phyloP scores from a whole-genome alignment of 2,888 invertebrate species.

The Neocrepidodera transversa region DNA sequence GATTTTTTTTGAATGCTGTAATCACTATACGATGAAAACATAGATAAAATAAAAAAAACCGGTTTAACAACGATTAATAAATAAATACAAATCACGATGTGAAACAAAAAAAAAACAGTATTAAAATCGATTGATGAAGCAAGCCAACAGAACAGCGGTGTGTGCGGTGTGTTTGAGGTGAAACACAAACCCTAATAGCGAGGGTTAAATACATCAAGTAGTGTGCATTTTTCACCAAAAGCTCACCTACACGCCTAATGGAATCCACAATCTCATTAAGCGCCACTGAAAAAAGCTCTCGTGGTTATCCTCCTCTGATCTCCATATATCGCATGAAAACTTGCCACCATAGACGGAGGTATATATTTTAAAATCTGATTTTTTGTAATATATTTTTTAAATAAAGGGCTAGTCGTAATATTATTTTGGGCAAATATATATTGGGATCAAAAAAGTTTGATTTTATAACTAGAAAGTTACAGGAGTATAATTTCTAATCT shows the following conservation, averaged over 20 bases:
- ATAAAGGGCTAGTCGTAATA: no score
- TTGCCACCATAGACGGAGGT: not conserved
- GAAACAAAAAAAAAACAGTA: not conserved
- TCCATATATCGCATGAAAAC: slow-evolving; percentile 24
- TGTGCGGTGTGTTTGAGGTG: slow-evolving; percentile 59
- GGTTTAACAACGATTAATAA: no score
- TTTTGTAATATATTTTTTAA: no score
- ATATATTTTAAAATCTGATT: no score
- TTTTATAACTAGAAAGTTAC: no score
- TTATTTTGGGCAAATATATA: no score
- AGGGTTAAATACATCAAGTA: slow-evolving; percentile 61
- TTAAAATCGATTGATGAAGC: slow-evolving; percentile 28
- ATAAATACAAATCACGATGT: not conserved
- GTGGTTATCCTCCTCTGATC: slow-evolving; percentile 34
- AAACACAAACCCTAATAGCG: slow-evolving; percentile 61
- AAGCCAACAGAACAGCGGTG: slow-evolving; percentile 22
- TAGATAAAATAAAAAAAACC: no score
- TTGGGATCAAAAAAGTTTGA: no score
- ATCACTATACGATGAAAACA: no score
- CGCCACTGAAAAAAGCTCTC: slow-evolving; percentile 41
- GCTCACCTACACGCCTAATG: slow-evolving; percentile 50
- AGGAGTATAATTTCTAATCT: no score
- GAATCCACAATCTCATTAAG: slow-evolving; percentile 46
- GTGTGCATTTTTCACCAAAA: slow-evolving; percentile 59
- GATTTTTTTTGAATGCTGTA: no score